Evolutionary conservation across 1,140 invertebrate genomes (phyloP).

Genomic region (Streblospio benedicti): DNA sequence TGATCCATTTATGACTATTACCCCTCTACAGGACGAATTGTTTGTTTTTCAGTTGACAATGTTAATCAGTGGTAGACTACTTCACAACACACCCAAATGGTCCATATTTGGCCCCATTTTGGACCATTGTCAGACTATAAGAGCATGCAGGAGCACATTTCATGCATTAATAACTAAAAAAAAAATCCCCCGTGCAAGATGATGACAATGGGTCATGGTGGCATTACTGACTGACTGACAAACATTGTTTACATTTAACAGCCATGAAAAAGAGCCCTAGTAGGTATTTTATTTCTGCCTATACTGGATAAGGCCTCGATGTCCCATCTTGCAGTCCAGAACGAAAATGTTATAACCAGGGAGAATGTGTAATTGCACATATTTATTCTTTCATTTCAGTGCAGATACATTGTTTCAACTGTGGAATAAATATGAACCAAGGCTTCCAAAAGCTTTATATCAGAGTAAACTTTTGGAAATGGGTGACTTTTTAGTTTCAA

Average conservation of each 20-base stretch:
- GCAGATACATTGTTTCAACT: conserved; percentile 41
- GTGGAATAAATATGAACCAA: conserved; percentile 45
- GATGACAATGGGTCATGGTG: not conserved
- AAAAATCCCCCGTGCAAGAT: not conserved
- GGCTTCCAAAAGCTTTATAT: conserved; percentile 35
- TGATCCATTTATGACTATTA: too few species aligned
- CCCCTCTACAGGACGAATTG: too few species aligned
- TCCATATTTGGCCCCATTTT: too few species aligned
- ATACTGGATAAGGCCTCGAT: not conserved
- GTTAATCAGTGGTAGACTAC: too few species aligned
- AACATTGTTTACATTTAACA: not conserved
- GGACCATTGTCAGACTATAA: too few species aligned
- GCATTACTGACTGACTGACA: not conserved
- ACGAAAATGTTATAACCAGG: not conserved
- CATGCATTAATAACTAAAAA: too few species aligned
- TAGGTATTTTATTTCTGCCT: not conserved
- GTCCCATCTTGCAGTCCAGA: not conserved
- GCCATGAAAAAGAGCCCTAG: not conserved
- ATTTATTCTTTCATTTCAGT: conserved; percentile 25
- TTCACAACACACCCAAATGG: too few species aligned
- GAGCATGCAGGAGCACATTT: too few species aligned
- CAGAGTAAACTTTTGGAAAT: conserved; percentile 40
- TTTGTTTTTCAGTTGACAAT: too few species aligned
- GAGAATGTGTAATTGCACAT: not conserved
- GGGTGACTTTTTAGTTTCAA: conserved; percentile 38